These are phyloP conservation scores for Dryobotodes eremita DNA, from an alignment of 2,888 invertebrate genomes.

Conservation along the genomic window DNA sequence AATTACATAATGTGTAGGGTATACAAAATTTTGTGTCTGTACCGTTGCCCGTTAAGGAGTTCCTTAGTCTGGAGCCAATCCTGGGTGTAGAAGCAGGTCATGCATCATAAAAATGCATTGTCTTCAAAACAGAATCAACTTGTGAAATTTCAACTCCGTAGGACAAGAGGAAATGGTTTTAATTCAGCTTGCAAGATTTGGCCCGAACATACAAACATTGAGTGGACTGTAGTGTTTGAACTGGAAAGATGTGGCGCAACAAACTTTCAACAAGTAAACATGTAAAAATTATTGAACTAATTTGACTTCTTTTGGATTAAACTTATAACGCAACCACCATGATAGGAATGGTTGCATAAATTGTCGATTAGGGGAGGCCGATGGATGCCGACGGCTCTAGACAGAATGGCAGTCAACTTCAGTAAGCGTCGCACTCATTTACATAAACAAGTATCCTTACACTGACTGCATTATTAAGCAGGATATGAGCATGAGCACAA, in stretches of 20 bases:
- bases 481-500: constrained; percentile 1
- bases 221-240: no score
- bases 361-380: background rate
- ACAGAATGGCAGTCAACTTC: background rate
- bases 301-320: background rate
- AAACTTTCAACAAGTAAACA: background rate
- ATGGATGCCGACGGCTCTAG: constrained; percentile 4
- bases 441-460: constrained; percentile 15
- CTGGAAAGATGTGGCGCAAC: background rate
- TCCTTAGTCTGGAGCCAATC: no score
- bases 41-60: no score
- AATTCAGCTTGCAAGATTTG: no score
- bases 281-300: background rate
- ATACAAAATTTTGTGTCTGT: no score
- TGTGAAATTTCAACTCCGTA: no score
- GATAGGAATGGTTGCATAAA: background rate
- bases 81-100: no score
- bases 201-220: no score
- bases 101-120: no score
- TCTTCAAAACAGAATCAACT: no score
- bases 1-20: no score
- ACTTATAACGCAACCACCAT: background rate
- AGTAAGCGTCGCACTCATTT: constrained; percentile 2
- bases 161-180: no score
- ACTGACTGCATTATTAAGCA: constrained; percentile 14